Evolutionary conservation across 2,888 invertebrate genomes (phyloP).

Genomic region (Campoletis raptor): DNA sequence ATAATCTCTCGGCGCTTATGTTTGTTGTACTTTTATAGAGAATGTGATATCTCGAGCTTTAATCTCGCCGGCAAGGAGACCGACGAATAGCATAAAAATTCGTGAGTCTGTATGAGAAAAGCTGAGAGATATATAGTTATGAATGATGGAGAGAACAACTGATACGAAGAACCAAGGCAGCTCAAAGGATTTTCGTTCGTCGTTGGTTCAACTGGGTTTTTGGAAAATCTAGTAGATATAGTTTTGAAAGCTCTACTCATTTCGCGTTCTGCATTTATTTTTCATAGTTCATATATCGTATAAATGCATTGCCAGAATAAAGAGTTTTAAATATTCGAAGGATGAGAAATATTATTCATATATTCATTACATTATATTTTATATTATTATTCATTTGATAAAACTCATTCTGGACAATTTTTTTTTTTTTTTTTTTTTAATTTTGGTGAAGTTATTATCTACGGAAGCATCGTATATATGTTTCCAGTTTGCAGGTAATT

Average conservation of each 20-base stretch:
- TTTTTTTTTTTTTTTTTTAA: no score
- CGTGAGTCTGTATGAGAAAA: constrained; percentile 2
- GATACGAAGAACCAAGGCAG: constrained; percentile 24
- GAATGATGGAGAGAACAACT: constrained; percentile 11
- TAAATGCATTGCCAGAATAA: neutral
- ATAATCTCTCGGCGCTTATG: constrained; percentile 9
- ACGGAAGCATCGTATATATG: neutral
- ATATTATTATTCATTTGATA: neutral
- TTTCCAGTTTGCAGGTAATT: neutral
- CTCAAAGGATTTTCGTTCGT: constrained; percentile 13
- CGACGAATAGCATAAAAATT: constrained; percentile 24
- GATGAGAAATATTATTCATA: neutral
- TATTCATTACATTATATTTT: no score
- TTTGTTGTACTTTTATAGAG: neutral
- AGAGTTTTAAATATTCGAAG: neutral
- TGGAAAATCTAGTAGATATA: neutral
- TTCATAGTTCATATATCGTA: neutral
- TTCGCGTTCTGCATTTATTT: neutral
- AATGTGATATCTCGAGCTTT: constrained; percentile 47
- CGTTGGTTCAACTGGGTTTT: constrained; percentile 3
- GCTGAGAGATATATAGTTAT: neutral
- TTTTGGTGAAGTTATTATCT: neutral
- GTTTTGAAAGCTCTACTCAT: neutral
- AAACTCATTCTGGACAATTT: no score
- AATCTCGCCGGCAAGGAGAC: constrained; percentile 43